phyloP scores from a whole-genome alignment of 1,140 invertebrate genomes.

The Helicoverpa zea region DNA sequence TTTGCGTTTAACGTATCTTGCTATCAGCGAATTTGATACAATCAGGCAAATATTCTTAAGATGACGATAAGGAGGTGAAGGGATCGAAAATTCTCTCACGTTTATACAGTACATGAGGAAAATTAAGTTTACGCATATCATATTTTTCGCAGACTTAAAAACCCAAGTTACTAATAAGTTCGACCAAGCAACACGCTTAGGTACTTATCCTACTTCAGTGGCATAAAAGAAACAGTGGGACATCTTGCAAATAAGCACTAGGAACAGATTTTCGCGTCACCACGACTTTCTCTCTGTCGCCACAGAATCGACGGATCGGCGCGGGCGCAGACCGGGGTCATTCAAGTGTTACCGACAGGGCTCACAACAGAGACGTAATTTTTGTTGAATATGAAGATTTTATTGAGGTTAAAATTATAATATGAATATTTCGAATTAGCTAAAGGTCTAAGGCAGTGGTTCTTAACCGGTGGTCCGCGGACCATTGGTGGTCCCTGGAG shows the following conservation, averaged over 20 bases:
- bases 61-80: too few relatives aligned
- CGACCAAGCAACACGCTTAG: not conserved
- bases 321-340: slow-evolving; percentile 22
- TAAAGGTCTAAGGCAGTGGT: too few relatives aligned
- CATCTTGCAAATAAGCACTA: slow-evolving; percentile 19
- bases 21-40: not conserved
- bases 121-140: too few relatives aligned
- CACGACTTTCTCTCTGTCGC: slow-evolving; percentile 41
- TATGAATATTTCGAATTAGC: too few relatives aligned
- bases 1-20: too few relatives aligned
- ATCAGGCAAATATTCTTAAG: not conserved
- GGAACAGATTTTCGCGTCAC: slow-evolving; percentile 27
- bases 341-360: slow-evolving; percentile 41
- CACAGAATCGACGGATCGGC: slow-evolving; percentile 21
- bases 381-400: not conserved
- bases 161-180: too few relatives aligned
- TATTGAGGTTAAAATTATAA: too few relatives aligned
- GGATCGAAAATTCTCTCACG: too few relatives aligned
- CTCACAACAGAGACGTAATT: not conserved
- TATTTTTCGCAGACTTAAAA: too few relatives aligned
- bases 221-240: not conserved
- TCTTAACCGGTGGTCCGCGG: too few relatives aligned
- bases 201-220: not conserved
- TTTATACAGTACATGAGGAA: too few relatives aligned
- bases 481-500: too few relatives aligned